A percentile compares a stretch with the other conserved stretches of the same genome.
These are phyloP conservation scores for Holothuria scabra DNA, from an alignment of 53 echinoderm and acorn worm species.

Conservation along the genomic window DNA sequence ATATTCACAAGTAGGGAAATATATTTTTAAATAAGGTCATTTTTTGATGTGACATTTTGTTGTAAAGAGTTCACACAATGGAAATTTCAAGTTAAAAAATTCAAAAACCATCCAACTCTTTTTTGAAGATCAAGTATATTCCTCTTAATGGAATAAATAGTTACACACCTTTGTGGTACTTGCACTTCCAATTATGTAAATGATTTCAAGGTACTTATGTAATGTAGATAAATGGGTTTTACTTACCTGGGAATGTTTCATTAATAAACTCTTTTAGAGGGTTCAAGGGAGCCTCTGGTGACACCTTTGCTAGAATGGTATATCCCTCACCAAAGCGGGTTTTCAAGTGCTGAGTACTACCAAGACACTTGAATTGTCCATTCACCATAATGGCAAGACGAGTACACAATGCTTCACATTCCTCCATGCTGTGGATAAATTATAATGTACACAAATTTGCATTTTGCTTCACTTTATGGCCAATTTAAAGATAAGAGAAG, in stretches of 20 bases:
- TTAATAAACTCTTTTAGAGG: conserved; percentile 56
- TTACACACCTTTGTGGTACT: no score
- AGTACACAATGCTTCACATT: conserved; percentile 87
- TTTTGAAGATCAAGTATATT: no score
- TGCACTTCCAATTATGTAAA: neutral
- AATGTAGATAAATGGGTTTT: no score
- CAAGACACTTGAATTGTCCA: conserved; percentile 82
- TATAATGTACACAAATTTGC: conserved; percentile 7
- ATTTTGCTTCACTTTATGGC: no score
- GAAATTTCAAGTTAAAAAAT: no score
- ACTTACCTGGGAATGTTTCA: conserved; percentile 54
- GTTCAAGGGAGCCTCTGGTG: conserved; percentile 31
- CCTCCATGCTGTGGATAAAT: conserved; percentile 74
- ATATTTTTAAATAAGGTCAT: no score
- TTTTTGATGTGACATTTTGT: no score
- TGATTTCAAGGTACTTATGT: neutral
- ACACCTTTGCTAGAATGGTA: conserved; percentile 73
- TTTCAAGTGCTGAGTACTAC: conserved; percentile 84
- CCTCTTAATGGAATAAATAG: neutral
- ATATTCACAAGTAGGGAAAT: no score
- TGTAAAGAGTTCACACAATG: no score
- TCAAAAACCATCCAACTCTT: no score
- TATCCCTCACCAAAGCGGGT: conserved; percentile 84
- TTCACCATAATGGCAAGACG: conserved; percentile 92
- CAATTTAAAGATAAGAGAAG: no score